Evolutionary conservation across 2,888 invertebrate species (phyloP), one percentile per base, ranked within the genome.

Genomic region (Xylocampa areola): DNA sequence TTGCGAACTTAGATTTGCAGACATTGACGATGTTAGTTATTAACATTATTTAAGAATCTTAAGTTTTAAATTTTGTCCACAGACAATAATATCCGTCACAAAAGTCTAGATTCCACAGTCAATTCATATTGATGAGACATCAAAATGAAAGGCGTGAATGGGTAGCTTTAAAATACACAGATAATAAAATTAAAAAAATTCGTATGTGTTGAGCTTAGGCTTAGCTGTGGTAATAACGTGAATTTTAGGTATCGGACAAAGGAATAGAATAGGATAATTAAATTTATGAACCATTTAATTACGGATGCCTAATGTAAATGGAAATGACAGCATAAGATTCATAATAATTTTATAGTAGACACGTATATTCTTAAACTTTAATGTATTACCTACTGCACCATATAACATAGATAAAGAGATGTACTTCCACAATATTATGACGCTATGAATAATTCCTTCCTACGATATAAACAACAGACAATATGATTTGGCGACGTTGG

Each of bases 81-180:
- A 2, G 6, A n/a, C 32, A 43, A 25, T 19, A 21, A 16, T 7
- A 39, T 21, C 59, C 48, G 41, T 19, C 13, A 40, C 11, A 45
- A 39, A 5, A 0, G 37, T 51, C 48, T 62, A 66, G 59, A 62
- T n/a, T 47, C 54, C 14, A 39, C 47, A 29, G 2, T 47, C 37
- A 52, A 52, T 50, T 45, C 33, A 27, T 64, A 64, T 68, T 21
- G 44, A 51, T 61, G 55, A 16, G 43, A 41, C 5, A n/a, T 62
- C 19, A 21, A 43, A 64, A 59, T 23, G 52, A 66, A 57, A 49
- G 53, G 44, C 43, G 39, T 60, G 54, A 69, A 40, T 62, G 4
- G 35, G 16, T 6, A 7, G 36, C 35, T 53, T 49, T 63, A 49
- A 16, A 29, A 29, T n/a, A n/a, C n/a, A 41, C 19, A 27, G 33